Percentiles rank a stretch among this genome's conserved stretches.
phyloP scores from a whole-genome alignment of 2,113 vertebrate genomes.

The Zingel zingel region DNA sequence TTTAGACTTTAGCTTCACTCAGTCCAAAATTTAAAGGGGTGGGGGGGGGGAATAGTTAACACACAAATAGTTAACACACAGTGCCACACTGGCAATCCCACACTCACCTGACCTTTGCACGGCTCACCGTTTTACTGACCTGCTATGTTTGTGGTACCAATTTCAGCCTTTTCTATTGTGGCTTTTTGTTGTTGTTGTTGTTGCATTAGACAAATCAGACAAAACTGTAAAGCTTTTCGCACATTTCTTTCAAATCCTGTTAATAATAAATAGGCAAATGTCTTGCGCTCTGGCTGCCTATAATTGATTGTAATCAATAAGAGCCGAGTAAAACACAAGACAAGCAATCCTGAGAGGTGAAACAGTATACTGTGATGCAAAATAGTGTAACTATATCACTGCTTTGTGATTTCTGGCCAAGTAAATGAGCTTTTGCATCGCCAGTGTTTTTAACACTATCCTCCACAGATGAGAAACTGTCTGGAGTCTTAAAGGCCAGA shows the following conservation, averaged over 20 bases:
- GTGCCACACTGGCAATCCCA: slow-evolving; percentile 14
- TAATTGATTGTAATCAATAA: neutral
- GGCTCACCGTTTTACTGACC: slow-evolving; percentile 24
- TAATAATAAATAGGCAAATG: neutral
- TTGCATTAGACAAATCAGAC: neutral
- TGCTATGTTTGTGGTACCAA: slow-evolving; percentile 24
- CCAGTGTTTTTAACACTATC: neutral
- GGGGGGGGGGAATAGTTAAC: no score
- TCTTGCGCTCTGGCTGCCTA: neutral
- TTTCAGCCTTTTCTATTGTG: slow-evolving; percentile 20
- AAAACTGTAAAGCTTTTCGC: slow-evolving; percentile 1
- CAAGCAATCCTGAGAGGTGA: no score
- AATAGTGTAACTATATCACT: neutral
- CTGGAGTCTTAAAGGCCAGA: neutral
- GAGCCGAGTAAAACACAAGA: neutral
- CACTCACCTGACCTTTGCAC: slow-evolving; percentile 48
- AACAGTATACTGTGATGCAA: neutral
- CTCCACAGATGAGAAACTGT: neutral
- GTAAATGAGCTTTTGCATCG: slow-evolving; percentile 3
- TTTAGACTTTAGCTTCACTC: no score
- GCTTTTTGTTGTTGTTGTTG: neutral
- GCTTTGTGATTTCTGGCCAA: neutral
- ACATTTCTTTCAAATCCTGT: neutral
- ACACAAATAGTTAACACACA: no score
- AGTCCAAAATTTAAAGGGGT: no score